Percentiles rank a stretch among this genome's conserved stretches.
Evolutionary conservation across 2,113 vertebrate genomes (phyloP).

Genomic region (Montifringilla adamsi): DNA sequence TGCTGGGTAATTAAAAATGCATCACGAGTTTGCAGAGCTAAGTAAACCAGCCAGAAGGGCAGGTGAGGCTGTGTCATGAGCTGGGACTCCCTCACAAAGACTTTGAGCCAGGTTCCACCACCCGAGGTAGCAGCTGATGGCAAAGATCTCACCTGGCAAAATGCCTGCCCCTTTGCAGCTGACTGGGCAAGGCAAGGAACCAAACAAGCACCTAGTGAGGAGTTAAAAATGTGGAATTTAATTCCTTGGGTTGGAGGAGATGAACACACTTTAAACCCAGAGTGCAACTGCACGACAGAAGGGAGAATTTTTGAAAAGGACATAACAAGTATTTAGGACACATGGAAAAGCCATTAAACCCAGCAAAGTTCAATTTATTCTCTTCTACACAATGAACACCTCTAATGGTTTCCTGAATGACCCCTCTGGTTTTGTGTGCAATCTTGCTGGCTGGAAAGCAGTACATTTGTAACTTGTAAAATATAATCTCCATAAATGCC

Average conservation of each 20-base stretch:
- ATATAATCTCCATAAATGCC: neutral
- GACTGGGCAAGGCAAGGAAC: neutral
- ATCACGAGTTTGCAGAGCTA: neutral
- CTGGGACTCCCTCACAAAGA: neutral
- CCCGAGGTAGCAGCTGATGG: neutral
- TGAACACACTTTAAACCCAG: neutral
- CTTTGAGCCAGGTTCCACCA: neutral
- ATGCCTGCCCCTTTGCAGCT: neutral
- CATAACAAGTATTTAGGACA: neutral
- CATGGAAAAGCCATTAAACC: neutral
- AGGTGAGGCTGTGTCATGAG: neutral
- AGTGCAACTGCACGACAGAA: neutral
- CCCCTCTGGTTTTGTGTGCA: neutral
- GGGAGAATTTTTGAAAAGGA: neutral
- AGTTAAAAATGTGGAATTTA: neutral
- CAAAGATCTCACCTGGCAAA: neutral
- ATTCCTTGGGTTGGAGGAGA: neutral
- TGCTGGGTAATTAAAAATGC: neutral
- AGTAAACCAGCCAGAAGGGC: neutral
- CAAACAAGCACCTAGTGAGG: neutral
- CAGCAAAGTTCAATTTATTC: neutral
- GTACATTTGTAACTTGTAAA: neutral
- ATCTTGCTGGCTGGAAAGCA: neutral
- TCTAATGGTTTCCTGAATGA: neutral
- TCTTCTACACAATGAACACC: neutral